Conservation (phyloP, 1,140 invertebrate genomes). For the Bombyx mandarina region DNA sequence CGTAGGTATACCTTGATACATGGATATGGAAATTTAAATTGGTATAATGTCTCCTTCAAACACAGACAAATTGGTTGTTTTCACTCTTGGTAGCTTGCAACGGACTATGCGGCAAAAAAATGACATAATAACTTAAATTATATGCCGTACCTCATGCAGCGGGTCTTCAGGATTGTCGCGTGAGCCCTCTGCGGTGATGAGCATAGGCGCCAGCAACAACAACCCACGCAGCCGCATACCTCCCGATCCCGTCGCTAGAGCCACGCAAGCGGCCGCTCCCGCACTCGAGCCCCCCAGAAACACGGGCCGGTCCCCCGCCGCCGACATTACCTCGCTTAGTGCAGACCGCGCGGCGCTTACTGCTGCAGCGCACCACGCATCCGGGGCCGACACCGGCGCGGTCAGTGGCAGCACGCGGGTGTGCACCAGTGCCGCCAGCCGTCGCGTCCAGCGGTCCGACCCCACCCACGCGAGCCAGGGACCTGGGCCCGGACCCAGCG, state of each 20-base stretch:
- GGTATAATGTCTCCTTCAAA: no score
- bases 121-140: no score
- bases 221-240: slow-evolving; percentile 9
- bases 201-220: slow-evolving; percentile 30
- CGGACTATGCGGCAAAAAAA: no score
- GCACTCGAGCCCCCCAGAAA: slow-evolving; percentile 24
- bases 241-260: slow-evolving; percentile 12
- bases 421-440: slow-evolving; percentile 18
- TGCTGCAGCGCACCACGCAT: slow-evolving; percentile 12
- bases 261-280: slow-evolving; percentile 21
- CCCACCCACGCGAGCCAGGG: neutral
- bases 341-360: slow-evolving; percentile 13
- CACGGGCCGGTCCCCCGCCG: slow-evolving; percentile 22
- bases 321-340: slow-evolving; percentile 20
- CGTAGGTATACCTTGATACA: no score
- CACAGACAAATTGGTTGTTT: no score
- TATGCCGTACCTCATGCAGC: slow-evolving; percentile 7
- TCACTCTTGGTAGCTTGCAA: no score
- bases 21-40: no score
- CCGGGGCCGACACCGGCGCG: slow-evolving; percentile 7
- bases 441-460: slow-evolving; percentile 9
- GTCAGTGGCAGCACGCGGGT: slow-evolving; percentile 15
- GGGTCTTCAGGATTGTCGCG: slow-evolving; percentile 19
- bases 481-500: neutral
- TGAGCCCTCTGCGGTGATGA: slow-evolving; percentile 30